A percentile compares a stretch with the other conserved stretches of the same genome.
phyloP scores from a whole-genome alignment of 1,140 invertebrate genomes.

The Leucophenga varia region DNA sequence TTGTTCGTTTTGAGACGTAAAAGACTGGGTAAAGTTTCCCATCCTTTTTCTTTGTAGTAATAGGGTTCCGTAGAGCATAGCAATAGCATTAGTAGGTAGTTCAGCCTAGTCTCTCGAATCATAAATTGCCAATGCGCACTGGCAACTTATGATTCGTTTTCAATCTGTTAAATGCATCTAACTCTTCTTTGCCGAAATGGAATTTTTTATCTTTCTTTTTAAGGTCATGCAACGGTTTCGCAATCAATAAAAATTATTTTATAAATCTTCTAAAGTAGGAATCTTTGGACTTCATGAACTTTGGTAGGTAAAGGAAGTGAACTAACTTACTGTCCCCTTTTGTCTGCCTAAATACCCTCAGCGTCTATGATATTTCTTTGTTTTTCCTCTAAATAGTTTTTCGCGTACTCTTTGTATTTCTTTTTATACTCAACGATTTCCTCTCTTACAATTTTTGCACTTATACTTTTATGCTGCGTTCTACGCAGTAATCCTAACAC shows the following conservation, averaged over 20 bases:
- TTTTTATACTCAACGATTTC: too few species aligned
- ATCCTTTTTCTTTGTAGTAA: conserved; percentile 24
- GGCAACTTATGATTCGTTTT: too few species aligned
- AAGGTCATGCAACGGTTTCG: conserved; percentile 26
- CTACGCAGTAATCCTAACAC: too few species aligned
- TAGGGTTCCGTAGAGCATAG: conserved; percentile 29
- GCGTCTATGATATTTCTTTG: conserved; percentile 24
- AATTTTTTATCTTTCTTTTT: conserved; percentile 19
- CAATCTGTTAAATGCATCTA: conserved; percentile 14
- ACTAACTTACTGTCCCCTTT: conserved; percentile 27
- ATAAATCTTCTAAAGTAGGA: conserved; percentile 30
- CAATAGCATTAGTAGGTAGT: conserved; percentile 44
- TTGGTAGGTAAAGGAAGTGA: conserved; percentile 15
- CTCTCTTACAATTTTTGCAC: too few species aligned
- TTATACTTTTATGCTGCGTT: too few species aligned
- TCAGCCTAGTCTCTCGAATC: conserved; percentile 29
- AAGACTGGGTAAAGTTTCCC: conserved; percentile 37
- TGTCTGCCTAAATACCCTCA: conserved; percentile 31
- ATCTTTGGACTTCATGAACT: conserved; percentile 18
- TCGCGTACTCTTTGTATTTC: too few species aligned
- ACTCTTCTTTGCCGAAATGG: conserved; percentile 3
- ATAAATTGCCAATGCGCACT: too few species aligned
- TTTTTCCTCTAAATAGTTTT: too few species aligned
- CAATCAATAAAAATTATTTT: conserved; percentile 19
- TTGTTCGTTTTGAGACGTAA: conserved; percentile 45